phyloP scores from a whole-genome alignment of 2,797 vertebrate species.

The Pagetopsis macropterus region DNA sequence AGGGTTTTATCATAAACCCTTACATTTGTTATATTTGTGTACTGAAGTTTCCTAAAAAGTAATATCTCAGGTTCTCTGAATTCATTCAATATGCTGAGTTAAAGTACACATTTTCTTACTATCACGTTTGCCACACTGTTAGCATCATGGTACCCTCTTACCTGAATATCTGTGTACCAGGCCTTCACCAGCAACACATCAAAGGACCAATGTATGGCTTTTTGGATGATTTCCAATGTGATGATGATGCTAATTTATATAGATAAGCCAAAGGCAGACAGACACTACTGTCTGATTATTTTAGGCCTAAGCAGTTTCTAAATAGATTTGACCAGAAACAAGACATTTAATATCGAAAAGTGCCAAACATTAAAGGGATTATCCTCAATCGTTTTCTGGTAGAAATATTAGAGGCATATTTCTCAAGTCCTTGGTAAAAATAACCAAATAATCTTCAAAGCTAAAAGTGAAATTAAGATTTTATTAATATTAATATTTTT shows the following conservation, averaged over 20 bases:
- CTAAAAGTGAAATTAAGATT: not conserved
- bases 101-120: not conserved
- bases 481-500: not conserved
- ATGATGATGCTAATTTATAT: constrained; percentile 28
- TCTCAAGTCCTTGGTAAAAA: not conserved
- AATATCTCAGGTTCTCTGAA: not conserved
- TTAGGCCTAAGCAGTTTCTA: constrained; percentile 5
- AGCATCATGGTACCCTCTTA: not conserved
- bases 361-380: not conserved
- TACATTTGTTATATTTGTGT: not conserved
- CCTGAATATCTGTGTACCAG: not conserved
- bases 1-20: not conserved
- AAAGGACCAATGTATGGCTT: not conserved
- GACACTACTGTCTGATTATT: constrained; percentile 26
- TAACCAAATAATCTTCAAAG: not conserved
- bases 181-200: not conserved
- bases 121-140: not conserved
- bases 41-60: not conserved
- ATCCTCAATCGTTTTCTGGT: not conserved
- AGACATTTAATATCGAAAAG: not conserved
- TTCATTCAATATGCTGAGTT: constrained; percentile 1
- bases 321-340: constrained; percentile 31
- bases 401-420: not conserved
- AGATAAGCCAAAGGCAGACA: not conserved
- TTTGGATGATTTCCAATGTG: constrained; percentile 11